phyloP scores from a whole-genome alignment of 2,888 invertebrate genomes.

The Alsophila aescularia region DNA sequence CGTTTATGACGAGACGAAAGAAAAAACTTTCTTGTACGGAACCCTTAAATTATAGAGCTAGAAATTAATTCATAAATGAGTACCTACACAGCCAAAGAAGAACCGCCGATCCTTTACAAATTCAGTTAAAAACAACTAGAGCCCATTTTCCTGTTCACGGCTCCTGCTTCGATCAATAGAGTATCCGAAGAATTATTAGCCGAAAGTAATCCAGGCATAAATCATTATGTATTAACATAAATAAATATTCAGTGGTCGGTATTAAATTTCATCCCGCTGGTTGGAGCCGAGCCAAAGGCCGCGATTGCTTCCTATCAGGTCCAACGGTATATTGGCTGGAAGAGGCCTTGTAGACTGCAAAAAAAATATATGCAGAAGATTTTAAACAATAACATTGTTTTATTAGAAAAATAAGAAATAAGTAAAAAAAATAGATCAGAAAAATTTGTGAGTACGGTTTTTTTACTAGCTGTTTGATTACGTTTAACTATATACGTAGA shows the following conservation, averaged over 20 bases:
- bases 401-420: too few species aligned
- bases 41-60: too few species aligned
- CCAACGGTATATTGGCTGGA: slow-evolving; percentile 28
- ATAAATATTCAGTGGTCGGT: slow-evolving; percentile 79
- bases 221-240: slow-evolving; percentile 81
- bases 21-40: too few species aligned
- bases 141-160: slow-evolving; percentile 12
- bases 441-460: too few species aligned
- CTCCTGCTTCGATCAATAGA: slow-evolving; percentile 19
- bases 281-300: slow-evolving; percentile 68
- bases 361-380: too few species aligned
- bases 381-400: too few species aligned
- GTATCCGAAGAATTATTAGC: slow-evolving; percentile 63
- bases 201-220: slow-evolving; percentile 70
- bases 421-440: too few species aligned
- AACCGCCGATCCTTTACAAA: not conserved
- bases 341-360: slow-evolving; percentile 3
- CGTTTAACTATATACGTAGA: too few species aligned
- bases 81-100: too few species aligned
- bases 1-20: too few species aligned
- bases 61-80: too few species aligned
- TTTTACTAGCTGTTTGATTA: too few species aligned
- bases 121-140: not conserved
- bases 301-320: slow-evolving; percentile 49
- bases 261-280: slow-evolving; percentile 75